A percentile compares a stretch with the other conserved stretches of the same genome.
Evolutionary conservation across 2,888 invertebrate genomes (phyloP).

Genomic region (Masnerella sp.): DNA sequence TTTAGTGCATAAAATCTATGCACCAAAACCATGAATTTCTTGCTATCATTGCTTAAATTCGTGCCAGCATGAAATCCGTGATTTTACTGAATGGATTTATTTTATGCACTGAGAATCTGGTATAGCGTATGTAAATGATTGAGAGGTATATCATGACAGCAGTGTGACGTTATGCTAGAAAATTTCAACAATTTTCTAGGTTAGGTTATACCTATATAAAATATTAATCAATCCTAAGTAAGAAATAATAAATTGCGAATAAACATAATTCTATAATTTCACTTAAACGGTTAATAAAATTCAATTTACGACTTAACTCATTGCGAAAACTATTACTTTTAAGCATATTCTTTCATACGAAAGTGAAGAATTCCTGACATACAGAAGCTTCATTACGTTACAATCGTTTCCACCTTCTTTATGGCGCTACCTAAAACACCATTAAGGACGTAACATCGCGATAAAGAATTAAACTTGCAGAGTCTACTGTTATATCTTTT

Average conservation of each 20-base stretch:
- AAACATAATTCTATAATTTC: constrained; percentile 5
- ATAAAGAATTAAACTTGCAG: neutral
- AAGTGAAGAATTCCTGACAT: neutral
- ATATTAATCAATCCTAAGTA: neutral
- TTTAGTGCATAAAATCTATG: no score
- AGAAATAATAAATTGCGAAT: neutral
- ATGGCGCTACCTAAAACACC: constrained; percentile 5
- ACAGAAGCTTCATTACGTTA: constrained; percentile 1
- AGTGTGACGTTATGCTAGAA: no score
- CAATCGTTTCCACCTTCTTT: constrained; percentile 11
- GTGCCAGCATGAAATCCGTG: no score
- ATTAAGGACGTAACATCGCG: neutral
- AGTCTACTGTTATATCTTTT: neutral
- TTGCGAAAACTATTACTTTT: constrained; percentile 9
- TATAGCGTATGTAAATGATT: no score
- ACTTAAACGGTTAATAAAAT: constrained; percentile 15
- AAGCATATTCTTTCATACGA: constrained; percentile 6
- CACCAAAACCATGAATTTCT: no score
- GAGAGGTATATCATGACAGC: no score
- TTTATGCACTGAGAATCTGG: no score
- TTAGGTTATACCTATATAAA: no score
- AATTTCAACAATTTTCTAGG: no score
- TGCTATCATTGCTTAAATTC: no score
- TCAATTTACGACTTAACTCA: constrained; percentile 4
- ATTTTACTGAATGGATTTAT: no score